phyloP scores from a whole-genome alignment of 2,888 invertebrate species.

The Brachyptera putata region DNA sequence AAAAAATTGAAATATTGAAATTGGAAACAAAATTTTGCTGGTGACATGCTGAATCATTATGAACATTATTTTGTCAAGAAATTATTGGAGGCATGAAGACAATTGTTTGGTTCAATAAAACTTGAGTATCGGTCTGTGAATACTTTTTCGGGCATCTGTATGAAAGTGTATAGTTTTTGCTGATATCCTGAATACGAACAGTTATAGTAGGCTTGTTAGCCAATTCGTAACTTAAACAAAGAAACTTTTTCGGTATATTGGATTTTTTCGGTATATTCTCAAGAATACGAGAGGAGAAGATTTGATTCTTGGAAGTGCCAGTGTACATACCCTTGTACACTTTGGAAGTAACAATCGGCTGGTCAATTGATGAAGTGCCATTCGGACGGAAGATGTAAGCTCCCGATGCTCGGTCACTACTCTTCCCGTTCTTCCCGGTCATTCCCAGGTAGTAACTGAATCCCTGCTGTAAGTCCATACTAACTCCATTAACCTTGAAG shows the following conservation, averaged over 20 bases:
- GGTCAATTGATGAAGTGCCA: constrained; percentile 42
- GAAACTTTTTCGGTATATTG: no score
- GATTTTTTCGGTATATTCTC: no score
- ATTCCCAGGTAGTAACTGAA: constrained; percentile 54
- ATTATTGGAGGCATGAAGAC: neutral
- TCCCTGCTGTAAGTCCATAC: constrained; percentile 43
- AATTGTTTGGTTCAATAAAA: neutral
- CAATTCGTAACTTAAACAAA: no score
- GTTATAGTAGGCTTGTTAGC: no score
- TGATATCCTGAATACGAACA: neutral
- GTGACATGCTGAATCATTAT: no score
- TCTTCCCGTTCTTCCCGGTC: constrained; percentile 47
- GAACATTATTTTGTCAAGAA: no score
- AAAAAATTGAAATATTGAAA: neutral
- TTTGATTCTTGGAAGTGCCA: no score
- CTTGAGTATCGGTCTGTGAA: no score
- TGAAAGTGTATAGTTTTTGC: no score
- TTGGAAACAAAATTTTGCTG: no score
- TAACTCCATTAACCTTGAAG: neutral
- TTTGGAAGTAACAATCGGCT: constrained; percentile 41
- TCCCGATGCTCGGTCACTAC: constrained; percentile 57
- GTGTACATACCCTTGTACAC: constrained; percentile 37
- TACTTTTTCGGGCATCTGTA: no score
- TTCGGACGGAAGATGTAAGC: constrained; percentile 63
- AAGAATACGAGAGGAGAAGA: no score